Conservation (phyloP, 2,113 vertebrate species). For the Malaclemys terrapin region DNA sequence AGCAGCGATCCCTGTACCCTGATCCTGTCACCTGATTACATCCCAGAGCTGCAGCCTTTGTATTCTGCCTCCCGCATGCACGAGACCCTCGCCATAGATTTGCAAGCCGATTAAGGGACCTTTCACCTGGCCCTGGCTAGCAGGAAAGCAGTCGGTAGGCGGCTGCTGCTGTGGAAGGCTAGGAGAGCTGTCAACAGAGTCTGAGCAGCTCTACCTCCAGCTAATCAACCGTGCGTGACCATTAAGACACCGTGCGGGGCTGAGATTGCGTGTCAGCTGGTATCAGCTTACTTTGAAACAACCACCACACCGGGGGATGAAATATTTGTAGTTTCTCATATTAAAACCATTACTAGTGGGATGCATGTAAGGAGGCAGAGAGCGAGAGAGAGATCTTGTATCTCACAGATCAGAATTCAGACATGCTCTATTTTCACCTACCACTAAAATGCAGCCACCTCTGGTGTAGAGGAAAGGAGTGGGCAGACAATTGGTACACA, state of each 20-base stretch:
- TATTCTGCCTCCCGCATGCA: not conserved
- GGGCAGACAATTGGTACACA: fast-evolving
- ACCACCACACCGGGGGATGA: not conserved
- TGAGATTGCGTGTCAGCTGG: not conserved
- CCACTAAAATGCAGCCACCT: conserved; percentile 6
- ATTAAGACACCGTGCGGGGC: not conserved
- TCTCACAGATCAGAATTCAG: fast-evolving
- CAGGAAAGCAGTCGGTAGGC: not conserved
- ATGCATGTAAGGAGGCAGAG: not conserved
- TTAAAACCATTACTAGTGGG: not conserved
- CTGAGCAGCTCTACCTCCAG: not conserved
- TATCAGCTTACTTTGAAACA: not conserved
- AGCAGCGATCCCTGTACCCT: not conserved
- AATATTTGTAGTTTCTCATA: not conserved
- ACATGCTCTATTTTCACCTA: not conserved
- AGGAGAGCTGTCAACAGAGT: not conserved
- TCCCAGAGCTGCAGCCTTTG: not conserved
- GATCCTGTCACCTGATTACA: not conserved
- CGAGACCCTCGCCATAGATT: not conserved
- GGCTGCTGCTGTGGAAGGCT: not conserved
- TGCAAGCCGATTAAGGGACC: not conserved
- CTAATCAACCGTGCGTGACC: not conserved
- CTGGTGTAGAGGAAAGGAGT: not conserved
- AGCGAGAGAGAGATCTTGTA: not conserved
- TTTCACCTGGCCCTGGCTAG: not conserved